These are phyloP conservation scores for Tricholauxania praeusta DNA, from an alignment of 2,888 invertebrate genomes.

Conservation along the genomic window DNA sequence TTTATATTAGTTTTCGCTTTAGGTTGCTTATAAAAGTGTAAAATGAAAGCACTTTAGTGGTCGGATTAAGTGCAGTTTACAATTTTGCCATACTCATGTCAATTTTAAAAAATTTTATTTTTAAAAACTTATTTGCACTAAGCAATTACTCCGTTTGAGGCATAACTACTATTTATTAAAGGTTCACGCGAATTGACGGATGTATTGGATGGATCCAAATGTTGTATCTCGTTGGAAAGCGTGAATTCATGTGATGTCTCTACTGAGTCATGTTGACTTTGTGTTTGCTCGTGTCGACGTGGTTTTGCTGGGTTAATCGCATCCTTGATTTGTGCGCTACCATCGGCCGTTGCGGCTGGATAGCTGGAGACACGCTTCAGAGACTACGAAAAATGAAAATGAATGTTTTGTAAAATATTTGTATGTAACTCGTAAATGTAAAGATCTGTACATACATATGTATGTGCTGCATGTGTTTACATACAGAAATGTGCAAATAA, in stretches of 20 bases:
- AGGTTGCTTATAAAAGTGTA: too few relatives aligned
- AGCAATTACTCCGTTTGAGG: constrained; percentile 55
- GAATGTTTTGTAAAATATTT: not conserved
- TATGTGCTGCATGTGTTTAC: too few relatives aligned
- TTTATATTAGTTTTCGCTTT: not conserved
- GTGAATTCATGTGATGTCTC: constrained; percentile 66
- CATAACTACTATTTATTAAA: constrained; percentile 69
- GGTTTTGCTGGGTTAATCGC: constrained; percentile 67
- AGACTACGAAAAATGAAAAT: constrained; percentile 63
- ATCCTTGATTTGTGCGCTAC: constrained; percentile 60
- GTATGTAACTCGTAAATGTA: not conserved
- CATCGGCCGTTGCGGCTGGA: constrained; percentile 70
- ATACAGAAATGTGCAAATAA: too few relatives aligned
- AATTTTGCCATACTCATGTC: too few relatives aligned
- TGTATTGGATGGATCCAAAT: constrained; percentile 64
- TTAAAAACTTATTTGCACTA: constrained; percentile 24
- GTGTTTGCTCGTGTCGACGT: constrained; percentile 72
- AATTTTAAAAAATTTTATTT: too few relatives aligned
- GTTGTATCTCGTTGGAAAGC: constrained; percentile 58
- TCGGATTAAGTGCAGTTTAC: too few relatives aligned
- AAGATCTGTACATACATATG: too few relatives aligned
- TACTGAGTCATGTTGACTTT: constrained; percentile 74
- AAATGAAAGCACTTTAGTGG: too few relatives aligned
- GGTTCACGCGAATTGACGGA: constrained; percentile 73
- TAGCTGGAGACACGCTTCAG: constrained; percentile 80